These are phyloP conservation scores for Drosophila navojoa DNA, from an alignment of 1,140 invertebrate genomes.

Conservation along the genomic window DNA sequence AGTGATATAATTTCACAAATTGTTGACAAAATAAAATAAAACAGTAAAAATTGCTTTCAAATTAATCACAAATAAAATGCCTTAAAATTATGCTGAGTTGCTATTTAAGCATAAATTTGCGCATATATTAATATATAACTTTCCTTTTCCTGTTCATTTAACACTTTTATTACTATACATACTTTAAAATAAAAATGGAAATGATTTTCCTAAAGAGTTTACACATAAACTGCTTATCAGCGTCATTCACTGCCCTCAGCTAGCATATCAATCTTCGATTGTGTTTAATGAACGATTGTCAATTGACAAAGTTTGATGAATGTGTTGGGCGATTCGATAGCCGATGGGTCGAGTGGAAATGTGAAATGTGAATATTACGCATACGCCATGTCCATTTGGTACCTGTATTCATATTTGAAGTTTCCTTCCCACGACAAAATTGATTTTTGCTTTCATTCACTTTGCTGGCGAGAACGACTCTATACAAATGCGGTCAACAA, in stretches of 20 bases:
- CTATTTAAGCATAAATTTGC: no score
- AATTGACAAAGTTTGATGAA: slow-evolving; percentile 6
- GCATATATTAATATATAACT: no score
- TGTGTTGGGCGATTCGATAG: neutral
- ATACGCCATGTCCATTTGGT: slow-evolving; percentile 21
- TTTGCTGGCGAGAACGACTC: slow-evolving; percentile 19
- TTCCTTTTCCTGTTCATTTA: no score
- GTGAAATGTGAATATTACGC: slow-evolving; percentile 10
- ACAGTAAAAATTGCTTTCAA: no score
- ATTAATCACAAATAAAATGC: no score
- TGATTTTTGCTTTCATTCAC: slow-evolving; percentile 55
- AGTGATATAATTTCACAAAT: no score
- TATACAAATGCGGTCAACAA: slow-evolving; percentile 46
- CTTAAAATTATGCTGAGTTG: no score
- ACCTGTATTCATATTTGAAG: slow-evolving; percentile 80
- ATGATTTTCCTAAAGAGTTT: no score
- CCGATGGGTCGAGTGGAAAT: neutral
- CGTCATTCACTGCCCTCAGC: neutral
- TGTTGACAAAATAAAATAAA: no score
- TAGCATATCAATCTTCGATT: neutral
- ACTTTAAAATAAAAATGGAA: no score
- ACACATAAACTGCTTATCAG: neutral
- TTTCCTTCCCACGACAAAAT: slow-evolving; percentile 62
- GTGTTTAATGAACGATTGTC: neutral
- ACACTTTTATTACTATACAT: no score